Base-by-base conservation (phyloP, 1,140 invertebrate species). In the Euborellia annulipes region DNA sequence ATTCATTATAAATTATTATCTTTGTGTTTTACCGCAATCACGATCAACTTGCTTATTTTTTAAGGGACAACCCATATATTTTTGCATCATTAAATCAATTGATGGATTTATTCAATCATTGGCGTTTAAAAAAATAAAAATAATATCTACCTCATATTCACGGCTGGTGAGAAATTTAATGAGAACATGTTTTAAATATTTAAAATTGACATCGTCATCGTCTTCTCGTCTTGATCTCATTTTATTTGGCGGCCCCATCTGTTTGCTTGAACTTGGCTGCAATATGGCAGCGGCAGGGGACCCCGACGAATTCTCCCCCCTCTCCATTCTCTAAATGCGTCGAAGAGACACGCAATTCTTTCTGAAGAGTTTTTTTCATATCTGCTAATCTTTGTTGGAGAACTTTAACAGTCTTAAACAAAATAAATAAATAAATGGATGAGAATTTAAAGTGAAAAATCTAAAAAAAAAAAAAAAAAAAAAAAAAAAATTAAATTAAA, bases 111-210 rank as follows among this genome's bases (percentile, higher is more conserved):
- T n/a, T n/a, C n/a, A n/a, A n/a, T n/a, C n/a, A n/a, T n/a, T n/a
- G n/a, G n/a, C n/a, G n/a, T n/a, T n/a, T n/a, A n/a, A n/a, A n/a
- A n/a, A n/a, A 27, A 18, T 13, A 22, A 23, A 2, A 27, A 27
- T 27, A 27, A 27, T 42, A 42, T 57, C 59, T 54, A 81, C 79
- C 72, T 93, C 78, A 50, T 75, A 70, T 60, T 81, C 88, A 53
- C 83, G 69, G 56, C 86, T 87, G 0, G 88, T 87, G 52, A 93
- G 68, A 63, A 93, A 92, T 59, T 91, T 90, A 4, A 94, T 78
- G 43, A 94, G 76, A 47, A 93, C 88, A 63, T 93, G 87, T 59
- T 91, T 92, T 42, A 93, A 68, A 64, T 93, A 92, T 58, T 83
- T 79, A 55, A 82, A 77, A 63, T 86, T 89, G 34, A 89, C 78